Conservation (phyloP, 2,888 invertebrate species). For the Dryocosmus kuriphilus region DNA sequence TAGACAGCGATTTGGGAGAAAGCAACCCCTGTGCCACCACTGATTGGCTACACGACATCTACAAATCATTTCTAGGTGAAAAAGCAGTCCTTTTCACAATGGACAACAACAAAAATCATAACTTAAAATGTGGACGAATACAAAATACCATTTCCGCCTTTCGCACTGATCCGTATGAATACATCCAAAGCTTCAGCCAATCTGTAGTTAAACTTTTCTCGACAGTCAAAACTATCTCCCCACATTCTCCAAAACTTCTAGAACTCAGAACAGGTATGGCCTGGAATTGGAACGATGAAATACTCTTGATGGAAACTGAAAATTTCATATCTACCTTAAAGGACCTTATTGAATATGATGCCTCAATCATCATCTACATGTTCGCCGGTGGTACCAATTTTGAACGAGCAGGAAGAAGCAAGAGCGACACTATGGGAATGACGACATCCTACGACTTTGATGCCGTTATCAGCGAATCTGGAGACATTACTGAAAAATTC, state of each 20-base stretch:
- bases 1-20: constrained; percentile 83
- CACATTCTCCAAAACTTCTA: constrained; percentile 47
- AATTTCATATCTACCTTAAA: constrained; percentile 40
- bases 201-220: constrained; percentile 47
- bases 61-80: constrained; percentile 77
- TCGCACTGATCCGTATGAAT: constrained; percentile 50
- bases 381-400: constrained; percentile 58
- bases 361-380: constrained; percentile 54
- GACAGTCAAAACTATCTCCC: constrained; percentile 37
- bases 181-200: constrained; percentile 42
- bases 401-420: constrained; percentile 47
- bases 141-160: constrained; percentile 65
- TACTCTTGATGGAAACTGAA: constrained; percentile 39
- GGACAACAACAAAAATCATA: constrained; percentile 78
- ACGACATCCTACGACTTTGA: constrained; percentile 82
- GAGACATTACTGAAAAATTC: constrained; percentile 80
- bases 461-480: constrained; percentile 80
- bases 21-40: constrained; percentile 79
- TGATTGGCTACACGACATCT: constrained; percentile 79
- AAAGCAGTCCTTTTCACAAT: constrained; percentile 81
- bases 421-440: constrained; percentile 66
- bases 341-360: constrained; percentile 41
- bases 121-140: constrained; percentile 80
- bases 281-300: constrained; percentile 53
- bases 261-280: constrained; percentile 50